Evolutionary conservation across 2,888 invertebrate genomes (phyloP), one percentile per base, ranked within the genome.

Genomic region (Nudaria mundana): DNA sequence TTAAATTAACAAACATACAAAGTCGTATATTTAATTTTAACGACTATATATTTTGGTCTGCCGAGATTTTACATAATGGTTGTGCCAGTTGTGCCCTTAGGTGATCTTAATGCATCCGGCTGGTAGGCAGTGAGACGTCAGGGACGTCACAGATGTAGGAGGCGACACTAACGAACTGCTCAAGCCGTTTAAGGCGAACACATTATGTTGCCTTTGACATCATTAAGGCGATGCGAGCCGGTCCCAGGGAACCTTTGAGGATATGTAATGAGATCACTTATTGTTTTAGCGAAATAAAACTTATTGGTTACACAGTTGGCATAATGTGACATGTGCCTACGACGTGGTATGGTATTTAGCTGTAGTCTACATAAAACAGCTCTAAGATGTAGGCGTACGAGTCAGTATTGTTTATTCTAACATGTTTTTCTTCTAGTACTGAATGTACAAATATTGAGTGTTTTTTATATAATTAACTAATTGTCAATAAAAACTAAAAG

Each of bases 161-260:
- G 63, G 63, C 63, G 81, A 82, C 85, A 84, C 78, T 85, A 85
- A 85, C 84, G 84, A 85, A 84, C 78, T 58, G 63, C 58, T 58
- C 53, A 57, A 55, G 62, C 83, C 80, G 68, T 77, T 80, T 83
- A 85, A 65, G 84, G 84, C 55, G 63, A 68, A 56, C 71, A 71
- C 73, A 77, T 84, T 81, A 82, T 78, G 76, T 78, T 75, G 75
- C 73, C 77, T 84, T 84, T 85, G 85, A 84, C 81, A 84, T 86
- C 83, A 85, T 86, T 86, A 86, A 81, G 72, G 68, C 60, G 60
- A 66, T 48, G 44, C 49, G 37, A 59, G 60, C 64, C 62, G 54
- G 63, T 63, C 65, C 55, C 61, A 49, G 48, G 36, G 58, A 58
- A 60, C 65, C 63, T 66, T 59, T 4, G 57, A 46, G 48, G 48